These are phyloP conservation scores for Apotomis capreana DNA, from an alignment of 2,888 invertebrate genomes.

Conservation along the genomic window DNA sequence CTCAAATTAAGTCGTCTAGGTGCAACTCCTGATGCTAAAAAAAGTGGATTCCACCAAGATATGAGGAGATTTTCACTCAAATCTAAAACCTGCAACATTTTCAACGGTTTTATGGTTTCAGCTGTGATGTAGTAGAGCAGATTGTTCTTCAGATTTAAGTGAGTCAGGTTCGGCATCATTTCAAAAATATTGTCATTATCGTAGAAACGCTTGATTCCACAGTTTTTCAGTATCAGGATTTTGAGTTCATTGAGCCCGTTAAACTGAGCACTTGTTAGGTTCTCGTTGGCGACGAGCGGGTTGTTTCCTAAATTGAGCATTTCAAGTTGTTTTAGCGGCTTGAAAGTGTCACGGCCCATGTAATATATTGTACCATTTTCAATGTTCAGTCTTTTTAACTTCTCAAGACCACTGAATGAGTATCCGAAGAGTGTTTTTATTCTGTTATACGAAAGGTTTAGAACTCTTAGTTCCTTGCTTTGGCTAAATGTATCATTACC, in stretches of 20 bases:
- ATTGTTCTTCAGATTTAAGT: conserved; percentile 79
- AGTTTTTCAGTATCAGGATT: conserved; percentile 76
- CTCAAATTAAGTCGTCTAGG: conserved; percentile 70
- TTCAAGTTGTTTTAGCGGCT: conserved; percentile 68
- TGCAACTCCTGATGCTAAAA: conserved; percentile 70
- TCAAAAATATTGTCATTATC: conserved; percentile 78
- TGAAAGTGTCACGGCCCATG: conserved; percentile 77
- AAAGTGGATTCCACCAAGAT: conserved; percentile 81
- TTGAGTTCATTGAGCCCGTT: conserved; percentile 77
- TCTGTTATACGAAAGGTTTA: conserved; percentile 82
- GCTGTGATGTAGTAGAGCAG: conserved; percentile 71
- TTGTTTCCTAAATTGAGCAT: conserved; percentile 83
- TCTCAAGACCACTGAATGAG: conserved; percentile 78
- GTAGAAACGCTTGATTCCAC: conserved; percentile 73
- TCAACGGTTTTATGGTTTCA: conserved; percentile 72
- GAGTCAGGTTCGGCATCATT: conserved; percentile 76
- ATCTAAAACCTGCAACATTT: conserved; percentile 73
- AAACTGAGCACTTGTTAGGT: conserved; percentile 71
- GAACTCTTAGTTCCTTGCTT: conserved; percentile 71
- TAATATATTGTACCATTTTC: conserved; percentile 80
- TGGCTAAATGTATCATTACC: conserved; percentile 76
- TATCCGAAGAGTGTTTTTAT: conserved; percentile 77
- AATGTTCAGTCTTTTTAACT: conserved; percentile 76
- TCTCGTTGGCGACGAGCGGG: conserved; percentile 70
- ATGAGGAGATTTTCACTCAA: conserved; percentile 79